Evolutionary conservation across 1,140 invertebrate genomes (phyloP).

Genomic region (Lasioglossum albipes): DNA sequence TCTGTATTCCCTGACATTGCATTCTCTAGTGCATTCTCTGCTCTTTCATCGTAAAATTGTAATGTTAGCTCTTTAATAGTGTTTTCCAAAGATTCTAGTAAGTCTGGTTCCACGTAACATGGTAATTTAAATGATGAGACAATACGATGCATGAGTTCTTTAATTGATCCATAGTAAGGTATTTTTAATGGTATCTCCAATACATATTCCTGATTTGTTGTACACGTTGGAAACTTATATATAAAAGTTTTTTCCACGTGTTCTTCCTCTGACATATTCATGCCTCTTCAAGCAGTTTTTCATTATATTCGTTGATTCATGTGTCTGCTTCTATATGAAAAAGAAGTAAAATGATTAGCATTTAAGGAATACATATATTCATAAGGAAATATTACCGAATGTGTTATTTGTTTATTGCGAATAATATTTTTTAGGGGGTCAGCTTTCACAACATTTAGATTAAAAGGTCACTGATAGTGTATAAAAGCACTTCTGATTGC

Average conservation of each 20-base stretch:
- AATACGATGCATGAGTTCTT: conserved; percentile 85
- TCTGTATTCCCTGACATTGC: conserved; percentile 82
- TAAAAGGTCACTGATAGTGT: conserved; percentile 52
- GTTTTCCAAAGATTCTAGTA: conserved; percentile 79
- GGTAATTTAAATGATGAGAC: conserved; percentile 86
- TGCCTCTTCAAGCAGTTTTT: conserved; percentile 33
- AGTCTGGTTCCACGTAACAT: conserved; percentile 83
- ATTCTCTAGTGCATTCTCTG: conserved; percentile 80
- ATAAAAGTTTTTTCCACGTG: conserved; percentile 79
- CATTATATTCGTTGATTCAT: conserved; percentile 11
- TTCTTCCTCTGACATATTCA: conserved; percentile 74
- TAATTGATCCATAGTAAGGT: conserved; percentile 81
- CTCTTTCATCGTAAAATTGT: conserved; percentile 81
- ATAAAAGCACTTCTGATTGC: conserved; percentile 38
- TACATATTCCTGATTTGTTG: conserved; percentile 81
- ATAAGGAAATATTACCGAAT: neutral
- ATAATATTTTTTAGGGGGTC: conserved; percentile 47
- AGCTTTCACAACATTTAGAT: conserved; percentile 56
- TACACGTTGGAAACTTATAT: conserved; percentile 83
- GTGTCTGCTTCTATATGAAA: conserved; percentile 3
- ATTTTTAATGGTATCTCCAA: conserved; percentile 84
- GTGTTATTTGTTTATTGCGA: conserved; percentile 11
- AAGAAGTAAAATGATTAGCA: neutral
- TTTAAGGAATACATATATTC: neutral
- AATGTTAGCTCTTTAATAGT: conserved; percentile 80